Evolutionary conservation across 2,888 invertebrate species (phyloP).

Genomic region (Drosophila histrio): DNA sequence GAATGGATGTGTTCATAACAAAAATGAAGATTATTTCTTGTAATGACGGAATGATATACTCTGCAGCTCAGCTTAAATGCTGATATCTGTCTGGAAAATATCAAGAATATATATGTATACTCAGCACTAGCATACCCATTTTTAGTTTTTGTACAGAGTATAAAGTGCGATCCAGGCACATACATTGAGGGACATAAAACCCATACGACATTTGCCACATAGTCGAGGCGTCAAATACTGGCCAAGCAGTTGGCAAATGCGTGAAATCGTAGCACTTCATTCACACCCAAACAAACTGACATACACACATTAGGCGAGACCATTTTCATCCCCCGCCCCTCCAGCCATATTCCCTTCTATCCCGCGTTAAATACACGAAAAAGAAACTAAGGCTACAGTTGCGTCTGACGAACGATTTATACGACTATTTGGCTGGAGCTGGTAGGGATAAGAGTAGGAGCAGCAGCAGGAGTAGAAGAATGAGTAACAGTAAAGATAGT

Average conservation of each 20-base stretch:
- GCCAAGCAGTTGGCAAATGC: conserved; percentile 54
- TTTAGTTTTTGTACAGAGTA: background rate
- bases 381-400: conserved; percentile 46
- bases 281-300: conserved; percentile 55
- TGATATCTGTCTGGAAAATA: no score
- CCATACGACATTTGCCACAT: conserved; percentile 62
- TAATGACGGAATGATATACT: background rate
- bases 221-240: conserved; percentile 31
- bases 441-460: background rate
- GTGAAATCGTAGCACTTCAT: conserved; percentile 73
- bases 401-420: conserved; percentile 53
- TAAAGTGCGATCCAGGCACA: conserved; percentile 11
- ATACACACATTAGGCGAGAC: background rate
- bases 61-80: background rate
- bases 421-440: conserved; percentile 49
- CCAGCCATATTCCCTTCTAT: background rate
- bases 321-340: background rate
- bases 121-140: background rate
- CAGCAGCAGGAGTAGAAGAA: background rate
- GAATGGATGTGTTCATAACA: background rate
- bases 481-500: background rate
- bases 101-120: no score
- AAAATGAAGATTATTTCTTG: background rate
- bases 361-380: background rate
- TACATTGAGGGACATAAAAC: conserved; percentile 52